A percentile compares a stretch with the other conserved stretches of the same genome.
Conservation (phyloP, 2,888 invertebrate species). For the Orgyia antiqua region DNA sequence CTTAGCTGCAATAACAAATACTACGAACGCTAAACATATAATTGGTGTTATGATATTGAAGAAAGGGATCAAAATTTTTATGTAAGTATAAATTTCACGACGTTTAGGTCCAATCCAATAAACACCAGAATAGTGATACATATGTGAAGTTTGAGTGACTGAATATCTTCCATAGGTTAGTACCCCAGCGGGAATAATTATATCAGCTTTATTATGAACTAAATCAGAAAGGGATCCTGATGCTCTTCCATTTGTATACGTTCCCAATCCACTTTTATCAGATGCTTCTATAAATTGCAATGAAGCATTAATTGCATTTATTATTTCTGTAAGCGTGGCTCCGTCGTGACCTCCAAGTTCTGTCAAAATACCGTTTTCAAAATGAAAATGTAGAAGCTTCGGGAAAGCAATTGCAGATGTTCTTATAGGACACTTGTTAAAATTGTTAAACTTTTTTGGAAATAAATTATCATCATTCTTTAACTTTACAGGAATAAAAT, state of each 20-base stretch:
- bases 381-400: slow-evolving; percentile 28
- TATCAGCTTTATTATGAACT: slow-evolving; percentile 33
- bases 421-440: slow-evolving; percentile 42
- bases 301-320: slow-evolving; percentile 36
- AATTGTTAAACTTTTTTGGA: slow-evolving; percentile 43
- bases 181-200: slow-evolving; percentile 35
- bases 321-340: slow-evolving; percentile 25
- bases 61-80: slow-evolving; percentile 41
- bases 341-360: slow-evolving; percentile 39
- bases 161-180: slow-evolving; percentile 30
- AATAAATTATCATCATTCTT: slow-evolving; percentile 27
- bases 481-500: slow-evolving; percentile 32
- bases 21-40: slow-evolving; percentile 23
- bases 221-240: slow-evolving; percentile 36
- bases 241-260: slow-evolving; percentile 27
- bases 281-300: slow-evolving; percentile 10
- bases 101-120: slow-evolving; percentile 43
- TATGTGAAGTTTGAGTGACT: slow-evolving; percentile 31
- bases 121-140: slow-evolving; percentile 27
- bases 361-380: slow-evolving; percentile 25
- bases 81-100: slow-evolving; percentile 37
- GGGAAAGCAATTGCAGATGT: slow-evolving; percentile 24
- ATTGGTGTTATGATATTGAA: slow-evolving; percentile 31
- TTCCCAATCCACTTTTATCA: slow-evolving; percentile 20
- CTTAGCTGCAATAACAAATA: slow-evolving; percentile 24